Evolutionary conservation across 1,140 invertebrate species (phyloP).

Genomic region (Polypedilum vanderplanki): DNA sequence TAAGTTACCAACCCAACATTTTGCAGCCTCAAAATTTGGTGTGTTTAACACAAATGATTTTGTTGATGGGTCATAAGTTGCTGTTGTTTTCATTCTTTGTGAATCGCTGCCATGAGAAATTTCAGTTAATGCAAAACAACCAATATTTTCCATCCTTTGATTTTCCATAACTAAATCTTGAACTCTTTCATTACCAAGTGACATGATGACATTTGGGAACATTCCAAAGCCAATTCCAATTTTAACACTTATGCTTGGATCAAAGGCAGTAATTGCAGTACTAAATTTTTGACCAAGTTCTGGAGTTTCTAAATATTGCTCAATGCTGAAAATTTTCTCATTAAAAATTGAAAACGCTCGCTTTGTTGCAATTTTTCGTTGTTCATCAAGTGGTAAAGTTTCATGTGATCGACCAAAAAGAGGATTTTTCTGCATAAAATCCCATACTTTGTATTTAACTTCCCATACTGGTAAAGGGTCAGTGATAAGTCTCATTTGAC

Average conservation of each 20-base stretch:
- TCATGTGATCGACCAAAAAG: slow-evolving; percentile 57
- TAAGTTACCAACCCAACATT: slow-evolving; percentile 68
- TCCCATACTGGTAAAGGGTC: slow-evolving; percentile 54
- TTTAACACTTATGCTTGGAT: slow-evolving; percentile 61
- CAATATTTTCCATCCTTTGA: slow-evolving; percentile 51
- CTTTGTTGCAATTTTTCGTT: slow-evolving; percentile 53
- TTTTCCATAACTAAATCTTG: slow-evolving; percentile 52
- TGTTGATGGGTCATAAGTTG: slow-evolving; percentile 66
- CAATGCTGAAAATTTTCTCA: slow-evolving; percentile 54
- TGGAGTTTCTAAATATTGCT: slow-evolving; percentile 46
- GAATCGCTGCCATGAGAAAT: slow-evolving; percentile 83
- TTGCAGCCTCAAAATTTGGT: slow-evolving; percentile 77
- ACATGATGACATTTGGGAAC: slow-evolving; percentile 50
- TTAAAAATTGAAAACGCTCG: slow-evolving; percentile 56
- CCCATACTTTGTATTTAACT: slow-evolving; percentile 58
- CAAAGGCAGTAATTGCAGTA: slow-evolving; percentile 60
- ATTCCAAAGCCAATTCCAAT: slow-evolving; percentile 52
- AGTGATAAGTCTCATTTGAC: slow-evolving; percentile 64
- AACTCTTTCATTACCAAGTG: slow-evolving; percentile 54
- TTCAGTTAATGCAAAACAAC: slow-evolving; percentile 81
- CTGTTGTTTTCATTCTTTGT: slow-evolving; percentile 72
- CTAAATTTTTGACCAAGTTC: slow-evolving; percentile 43
- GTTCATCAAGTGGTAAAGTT: slow-evolving; percentile 53
- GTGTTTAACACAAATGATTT: slow-evolving; percentile 73
- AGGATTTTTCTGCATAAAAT: slow-evolving; percentile 66